Base-by-base conservation (phyloP, 2,888 invertebrate species). In the Tenthredo mesomela region DNA sequence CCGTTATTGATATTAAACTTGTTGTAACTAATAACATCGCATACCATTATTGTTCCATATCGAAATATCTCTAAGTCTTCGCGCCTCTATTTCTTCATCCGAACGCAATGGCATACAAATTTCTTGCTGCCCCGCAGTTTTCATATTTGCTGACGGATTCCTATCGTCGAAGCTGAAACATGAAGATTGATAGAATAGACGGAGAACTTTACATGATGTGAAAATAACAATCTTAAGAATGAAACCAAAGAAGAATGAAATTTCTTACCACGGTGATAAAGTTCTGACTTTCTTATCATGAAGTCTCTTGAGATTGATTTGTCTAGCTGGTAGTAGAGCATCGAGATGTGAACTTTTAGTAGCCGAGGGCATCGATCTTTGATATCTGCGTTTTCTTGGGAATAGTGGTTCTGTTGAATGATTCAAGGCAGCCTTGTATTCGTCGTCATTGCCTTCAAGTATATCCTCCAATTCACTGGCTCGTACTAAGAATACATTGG, bases 31-130 rank as follows among this genome's bases (percentile, higher is more conserved):
- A 33, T 71, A 77, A 12, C 70, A n/a, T 12, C 1, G 18, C 67
- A 85, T 91, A 98, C 98, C 99, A 94, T 99, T 99, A 94, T 98
- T 99, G 93, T 99, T 99, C 99, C 99, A 99, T 18, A 99, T 99
- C 92, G 99, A 99, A 10, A 99, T 99, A 91, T 99, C 99, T 85
- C 99, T 95, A 7, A 99, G 94, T 93, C 99, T 99, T 93, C 99
- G 98, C 0, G 99, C 99, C 91, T 99, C 99, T 88, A 99, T 97
- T 94, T 99, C 99, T 99, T 99, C 99, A 92, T 99, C 99, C 80
- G 99, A 94, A 77, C 99, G 95, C 89, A 99, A 99, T 0, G 99
- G 99, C 2, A 99, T 99, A 37, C 99, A 94, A 84, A 98, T 95
- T 93, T 99, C 99, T 86, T 96, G 96, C 92, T 98, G 98, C 2